phyloP scores from a whole-genome alignment of 2,888 invertebrate genomes.

The Drosophila putrida region DNA sequence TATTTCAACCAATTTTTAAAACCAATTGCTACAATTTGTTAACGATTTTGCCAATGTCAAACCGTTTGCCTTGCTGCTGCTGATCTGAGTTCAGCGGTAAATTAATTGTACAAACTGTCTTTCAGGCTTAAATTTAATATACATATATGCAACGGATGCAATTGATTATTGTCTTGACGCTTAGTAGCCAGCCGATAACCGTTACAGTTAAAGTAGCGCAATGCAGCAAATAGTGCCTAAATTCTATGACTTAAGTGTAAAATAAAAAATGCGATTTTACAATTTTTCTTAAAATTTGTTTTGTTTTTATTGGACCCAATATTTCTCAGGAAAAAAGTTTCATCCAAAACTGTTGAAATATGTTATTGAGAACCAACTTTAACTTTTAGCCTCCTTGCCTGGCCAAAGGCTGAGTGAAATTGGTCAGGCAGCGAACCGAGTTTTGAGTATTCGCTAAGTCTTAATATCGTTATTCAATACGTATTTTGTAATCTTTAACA shows the following conservation, averaged over 20 bases:
- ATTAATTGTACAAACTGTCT: constrained; percentile 70
- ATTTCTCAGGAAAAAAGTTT: no score
- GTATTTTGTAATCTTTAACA: no score
- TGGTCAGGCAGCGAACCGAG: no score
- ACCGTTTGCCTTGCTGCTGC: constrained; percentile 38
- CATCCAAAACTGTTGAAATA: no score
- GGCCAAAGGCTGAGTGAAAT: no score
- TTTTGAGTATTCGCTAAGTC: no score
- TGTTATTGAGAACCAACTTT: no score
- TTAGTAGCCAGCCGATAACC: constrained; percentile 8
- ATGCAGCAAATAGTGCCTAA: constrained; percentile 70
- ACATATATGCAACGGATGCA: constrained; percentile 39
- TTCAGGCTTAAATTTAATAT: constrained; percentile 33
- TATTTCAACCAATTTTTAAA: constrained; percentile 42
- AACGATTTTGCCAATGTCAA: constrained; percentile 38
- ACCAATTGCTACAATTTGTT: constrained; percentile 29
- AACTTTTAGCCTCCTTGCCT: no score
- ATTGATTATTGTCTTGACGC: constrained; percentile 26
- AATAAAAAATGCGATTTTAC: constrained; percentile 73
- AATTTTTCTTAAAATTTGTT: constrained; percentile 53
- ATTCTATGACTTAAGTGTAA: constrained; percentile 68
- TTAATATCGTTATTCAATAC: no score
- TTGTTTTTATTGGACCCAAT: not conserved
- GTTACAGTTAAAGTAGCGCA: constrained; percentile 31
- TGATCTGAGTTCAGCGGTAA: constrained; percentile 26